Percentiles rank a stretch among this genome's conserved stretches.
Conservation (phyloP, 2,888 invertebrate species). For the Micoletzkya japonica region DNA sequence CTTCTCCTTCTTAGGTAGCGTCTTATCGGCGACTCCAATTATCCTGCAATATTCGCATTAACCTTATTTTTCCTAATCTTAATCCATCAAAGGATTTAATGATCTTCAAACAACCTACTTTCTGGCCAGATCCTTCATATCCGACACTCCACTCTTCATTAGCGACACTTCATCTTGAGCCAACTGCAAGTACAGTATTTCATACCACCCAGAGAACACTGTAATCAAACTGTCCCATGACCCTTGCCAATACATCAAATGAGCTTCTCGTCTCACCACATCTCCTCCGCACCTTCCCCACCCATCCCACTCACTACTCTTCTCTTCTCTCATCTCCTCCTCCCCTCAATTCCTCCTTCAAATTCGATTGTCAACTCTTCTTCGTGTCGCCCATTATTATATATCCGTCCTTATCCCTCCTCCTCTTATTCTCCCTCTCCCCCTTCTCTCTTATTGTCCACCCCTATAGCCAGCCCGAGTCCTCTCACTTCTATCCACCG, state of each 20-base stretch:
- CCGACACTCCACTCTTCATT: conserved; percentile 24
- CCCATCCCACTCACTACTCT: conserved; percentile 9
- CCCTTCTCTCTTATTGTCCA: not conserved
- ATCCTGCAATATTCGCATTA: conserved; percentile 2
- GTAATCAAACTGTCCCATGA: not conserved
- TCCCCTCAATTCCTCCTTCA: not conserved
- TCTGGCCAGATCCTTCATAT: conserved; percentile 28
- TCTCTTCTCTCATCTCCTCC: not conserved
- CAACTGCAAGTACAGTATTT: not conserved
- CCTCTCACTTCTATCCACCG: too few species aligned
- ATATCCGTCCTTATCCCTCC: conserved; percentile 16
- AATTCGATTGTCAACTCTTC: not conserved
- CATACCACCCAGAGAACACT: not conserved
- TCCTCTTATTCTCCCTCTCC: conserved; percentile 14
- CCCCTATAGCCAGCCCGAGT: conserved; percentile 5
- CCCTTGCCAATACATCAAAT: not conserved
- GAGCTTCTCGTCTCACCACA: not conserved
- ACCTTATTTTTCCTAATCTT: too few species aligned
- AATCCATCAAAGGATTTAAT: not conserved
- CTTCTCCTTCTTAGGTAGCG: conserved; percentile 28
- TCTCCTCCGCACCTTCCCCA: not conserved
- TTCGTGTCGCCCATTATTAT: not conserved
- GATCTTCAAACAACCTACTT: conserved; percentile 1
- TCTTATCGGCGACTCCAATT: conserved; percentile 23
- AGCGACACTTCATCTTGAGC: conserved; percentile 27